Evolutionary conservation across 2,797 vertebrate species (phyloP), one percentile per base, ranked within the genome.

Genomic region (Spondyliosoma cantharus): DNA sequence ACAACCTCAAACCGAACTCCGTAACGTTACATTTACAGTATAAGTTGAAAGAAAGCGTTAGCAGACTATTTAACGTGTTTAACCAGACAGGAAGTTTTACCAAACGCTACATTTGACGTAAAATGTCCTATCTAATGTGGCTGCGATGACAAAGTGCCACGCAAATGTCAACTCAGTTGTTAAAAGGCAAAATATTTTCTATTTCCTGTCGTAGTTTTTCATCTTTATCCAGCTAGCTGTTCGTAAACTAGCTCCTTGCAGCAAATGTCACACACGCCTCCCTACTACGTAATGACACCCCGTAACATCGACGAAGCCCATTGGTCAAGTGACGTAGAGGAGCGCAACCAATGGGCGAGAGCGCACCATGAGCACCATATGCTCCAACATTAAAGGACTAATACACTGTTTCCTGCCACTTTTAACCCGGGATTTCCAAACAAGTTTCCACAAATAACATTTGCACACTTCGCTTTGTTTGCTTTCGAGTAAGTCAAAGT

Each of bases 191-290:
- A 49, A 72, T 45, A 65, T 14, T 53, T 45, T 60, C 25, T 24
- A 37, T 73, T 83, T 73, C 73, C 71, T 73, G 27, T 19, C 64
- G 24, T 58, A 58, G 61, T 76, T 83, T 67, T 49, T 67, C 69
- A 66, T 81, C 71, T 83, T 81, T 75, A 60, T 79, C 63, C 71
- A 25, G 82, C 80, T 92, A 91, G 85, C 85, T 76, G 19, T 50
- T 83, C 57, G 29, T 16, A 27, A 83, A 89, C 84, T 90, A 90
- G 88, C 90, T 83, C 61, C 82, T 61, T 82, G 77, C 91, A 82
- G 84, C 90, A 92, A 95, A 95, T 95, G 94, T 96, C 95, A 95
- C 87, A 90, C 91, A 89, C 88, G 78, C 89, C 90, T 90, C 82
- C 85, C 83, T 87, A 91, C 93, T 87, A 91, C 93, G 89, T 93